Evolutionary conservation across 2,113 vertebrate genomes (phyloP), one percentile per base, ranked within the genome.

Genomic region (Ameiurus melas): DNA sequence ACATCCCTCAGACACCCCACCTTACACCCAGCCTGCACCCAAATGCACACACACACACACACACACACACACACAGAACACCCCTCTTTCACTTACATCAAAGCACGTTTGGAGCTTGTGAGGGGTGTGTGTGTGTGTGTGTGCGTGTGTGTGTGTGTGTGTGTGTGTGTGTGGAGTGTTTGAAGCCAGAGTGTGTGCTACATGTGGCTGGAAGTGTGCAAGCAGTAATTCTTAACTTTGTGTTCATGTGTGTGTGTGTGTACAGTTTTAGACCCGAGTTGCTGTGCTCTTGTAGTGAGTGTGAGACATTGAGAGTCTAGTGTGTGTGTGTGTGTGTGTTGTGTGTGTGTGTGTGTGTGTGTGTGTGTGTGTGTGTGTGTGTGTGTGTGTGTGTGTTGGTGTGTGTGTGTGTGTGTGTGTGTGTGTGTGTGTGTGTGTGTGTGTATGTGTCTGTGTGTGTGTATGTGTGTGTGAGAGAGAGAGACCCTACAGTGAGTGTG

Each of bases 1-100:
- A 91, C 93, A 92, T 89, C 90, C 92, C 96, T 90, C 92, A 90
- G 92, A 93, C 92, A 93, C 92, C 70, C 78, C 68, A 86, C 78
- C 75, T 80, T 89, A 64, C 87, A 57, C 73, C 87, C 87, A 84
- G 60, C 75, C 87, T 84, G 83, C 73, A 85, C 87, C 87, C 73
- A 91, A 91, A 91, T 91, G 89, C 91, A 83, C 89, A 73, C 85
- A 90, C 83, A 79, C 89, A 43, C 33, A 66, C 86, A 88, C 87
- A 75, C 84, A 86, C 83, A 43, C 87, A 83, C 91, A 57, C 89
- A 27, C 17, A 66, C 68, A 66, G 57, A 33, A 71, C 83, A 88
- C 68, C 55, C 75, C 79, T 86, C 51, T 77, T 39, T 86, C 64
- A 39, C 68, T 51, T 47, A 89, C 87, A 89, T 87, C 86, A 83